Base-by-base conservation (phyloP, 37 sponge, comb jelly and placozoan genomes). In the Geodia barretti region DNA sequence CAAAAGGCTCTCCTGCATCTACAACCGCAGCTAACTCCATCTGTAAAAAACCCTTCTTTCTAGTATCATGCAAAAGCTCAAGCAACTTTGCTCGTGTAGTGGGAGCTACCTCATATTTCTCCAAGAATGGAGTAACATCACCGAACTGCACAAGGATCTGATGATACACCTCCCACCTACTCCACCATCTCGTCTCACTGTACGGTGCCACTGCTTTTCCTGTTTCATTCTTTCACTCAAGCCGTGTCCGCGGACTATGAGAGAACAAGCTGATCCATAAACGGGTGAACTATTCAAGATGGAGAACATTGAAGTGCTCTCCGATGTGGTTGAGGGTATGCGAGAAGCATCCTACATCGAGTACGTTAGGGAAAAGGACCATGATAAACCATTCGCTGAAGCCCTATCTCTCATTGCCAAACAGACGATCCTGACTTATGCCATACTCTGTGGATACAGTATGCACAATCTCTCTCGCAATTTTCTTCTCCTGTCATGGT, bases 281-380 rank as follows among this genome's bases (percentile, higher is more conserved):
- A 34, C 42, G 4, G 19, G 58, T 40, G n/a, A n/a, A n/a, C n/a
- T n/a, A n/a, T n/a, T n/a, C 28, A 5, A 82, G 74, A 7, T 19
- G 20, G 7, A 74, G 83, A 35, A 39, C 34, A 14, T 31, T 26
- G 32, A 74, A 74, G 23, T 74, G 31, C 58, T 43, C 30, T 25
- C 75, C 75, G 8, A 29, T n/a, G n/a, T n/a, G n/a, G n/a, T n/a
- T n/a, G n/a, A n/a, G n/a, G n/a, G n/a, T 74, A 39, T 74, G 75
- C 24, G 75, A 74, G 25, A 25, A 74, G 25, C 64, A 77, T 14
- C 64, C 66, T 4, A 77, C 66, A 8, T 77, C 78, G 11, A 77
- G 9, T 3, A 77, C 5, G 31, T 77, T 63, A 3, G 78, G 78
- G 14, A 47, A 47, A 17, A 47, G 54, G 14, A 47, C 54, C 54